Evolutionary conservation across 2,797 vertebrate species (phyloP), one percentile per base, ranked within the genome.

Genomic region (Margarornis squamiger): DNA sequence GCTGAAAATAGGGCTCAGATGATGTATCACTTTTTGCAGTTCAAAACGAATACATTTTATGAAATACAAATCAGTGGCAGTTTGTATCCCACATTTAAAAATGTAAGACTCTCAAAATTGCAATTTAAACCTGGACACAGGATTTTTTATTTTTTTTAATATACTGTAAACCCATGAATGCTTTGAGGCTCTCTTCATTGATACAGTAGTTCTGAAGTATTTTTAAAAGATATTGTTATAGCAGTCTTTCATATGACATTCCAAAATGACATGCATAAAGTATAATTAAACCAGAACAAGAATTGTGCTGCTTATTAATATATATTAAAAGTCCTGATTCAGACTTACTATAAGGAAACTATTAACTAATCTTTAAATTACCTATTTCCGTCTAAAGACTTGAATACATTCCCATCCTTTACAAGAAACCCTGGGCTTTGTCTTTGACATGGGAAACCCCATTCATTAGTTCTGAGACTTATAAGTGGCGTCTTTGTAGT

Each of bases 81-180:
- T 71, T 90, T 95, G 30, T 76, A 70, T 88, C 6, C 5, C 30
- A 30, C 36, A 90, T 83, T 86, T 79, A 39, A 79, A 96, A 94
- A 54, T 12, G 3, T 26, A 27, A 52, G 18, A 72, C 18, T 88
- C n/a, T 57, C 26, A 85, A 55, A 84, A 80, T 32, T 91, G 26
- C 39, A 89, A 32, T 83, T 80, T 82, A 90, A 94, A 89, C 43
- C 30, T n/a, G 13, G 7, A 30, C 27, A 49, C 30, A 1, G 19
- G 17, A 21, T 34, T 86, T 90, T 66, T 32, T 12, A 8, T 30
- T 58, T 22, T n/a, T n/a, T 52, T 51, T 26, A 12, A 52, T 27
- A 12, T 77, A 5, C 22, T 72, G 4, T 59, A 70, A 79, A 23
- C 12, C 4, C 12, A 10, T 61, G 20, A 68, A 32, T 66, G 39